A percentile compares a stretch with the other conserved stretches of the same genome.
phyloP scores from a whole-genome alignment of 2,113 vertebrate species.

The Lepidothrix coronata region DNA sequence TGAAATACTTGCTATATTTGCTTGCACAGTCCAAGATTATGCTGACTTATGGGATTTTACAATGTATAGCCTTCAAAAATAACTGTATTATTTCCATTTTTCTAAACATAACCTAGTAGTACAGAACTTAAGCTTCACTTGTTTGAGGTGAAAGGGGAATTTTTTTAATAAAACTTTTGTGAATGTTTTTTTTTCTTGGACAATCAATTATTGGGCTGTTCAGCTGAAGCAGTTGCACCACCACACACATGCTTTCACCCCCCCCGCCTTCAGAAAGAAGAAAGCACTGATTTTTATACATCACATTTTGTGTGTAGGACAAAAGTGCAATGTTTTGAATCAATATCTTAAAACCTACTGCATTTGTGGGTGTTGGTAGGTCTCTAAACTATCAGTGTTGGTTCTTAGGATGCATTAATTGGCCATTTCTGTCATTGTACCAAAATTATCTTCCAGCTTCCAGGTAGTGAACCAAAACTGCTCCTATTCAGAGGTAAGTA shows the following conservation, averaged over 20 bases:
- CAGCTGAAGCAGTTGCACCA: not conserved
- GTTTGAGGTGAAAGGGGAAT: conserved; percentile 64
- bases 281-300: not conserved
- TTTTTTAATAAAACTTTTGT: conserved; percentile 71
- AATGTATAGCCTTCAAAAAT: conserved; percentile 47
- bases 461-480: not conserved
- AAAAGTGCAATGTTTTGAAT: not conserved
- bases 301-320: not conserved
- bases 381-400: not conserved
- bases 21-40: conserved; percentile 58
- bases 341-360: conserved; percentile 6
- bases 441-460: not conserved
- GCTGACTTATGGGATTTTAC: conserved; percentile 37
- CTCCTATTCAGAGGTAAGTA: not conserved
- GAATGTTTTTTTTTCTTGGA: conserved; percentile 52
- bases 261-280: not conserved
- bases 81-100: conserved; percentile 48
- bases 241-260: not conserved
- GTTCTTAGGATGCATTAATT: not conserved
- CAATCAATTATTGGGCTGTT: conserved; percentile 40
- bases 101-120: conserved; percentile 55
- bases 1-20: conserved; percentile 72
- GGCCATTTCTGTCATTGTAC: not conserved
- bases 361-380: not conserved
- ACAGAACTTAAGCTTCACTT: conserved; percentile 50